Evolutionary conservation across 1,140 invertebrate genomes (phyloP).

Genomic region (Alviniconcha marisindica): DNA sequence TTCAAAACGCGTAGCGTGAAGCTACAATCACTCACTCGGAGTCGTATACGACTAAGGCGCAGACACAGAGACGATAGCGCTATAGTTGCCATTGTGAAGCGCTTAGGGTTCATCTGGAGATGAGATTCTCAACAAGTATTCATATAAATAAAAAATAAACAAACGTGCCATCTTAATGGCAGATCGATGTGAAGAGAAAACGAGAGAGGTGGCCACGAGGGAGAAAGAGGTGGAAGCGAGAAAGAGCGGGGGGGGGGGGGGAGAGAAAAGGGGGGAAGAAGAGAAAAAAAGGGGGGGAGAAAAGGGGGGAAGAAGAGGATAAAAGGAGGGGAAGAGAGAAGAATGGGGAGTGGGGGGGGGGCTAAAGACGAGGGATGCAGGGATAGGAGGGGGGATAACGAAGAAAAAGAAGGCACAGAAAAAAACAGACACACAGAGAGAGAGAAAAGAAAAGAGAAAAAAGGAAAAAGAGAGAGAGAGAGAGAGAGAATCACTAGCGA

Average conservation of each 20-base stretch:
- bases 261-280: neutral
- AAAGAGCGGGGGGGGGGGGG: neutral
- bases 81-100: too few species aligned
- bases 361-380: neutral
- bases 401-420: neutral
- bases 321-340: neutral
- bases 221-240: neutral
- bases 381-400: neutral
- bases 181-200: too few species aligned
- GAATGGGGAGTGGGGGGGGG: neutral
- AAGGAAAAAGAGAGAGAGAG: slow-evolving; percentile 8
- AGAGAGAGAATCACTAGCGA: neutral
- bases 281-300: neutral
- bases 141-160: too few species aligned
- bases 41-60: too few species aligned
- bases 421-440: neutral
- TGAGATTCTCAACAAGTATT: too few species aligned
- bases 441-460: neutral
- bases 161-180: too few species aligned
- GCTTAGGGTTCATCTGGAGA: too few species aligned
- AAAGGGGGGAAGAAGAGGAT: neutral
- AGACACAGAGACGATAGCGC: too few species aligned
- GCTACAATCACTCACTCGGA: too few species aligned
- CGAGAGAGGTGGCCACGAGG: neutral
- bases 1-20: too few species aligned